Base-by-base conservation (phyloP, 2,888 invertebrate species). In the Piscicola geometra region DNA sequence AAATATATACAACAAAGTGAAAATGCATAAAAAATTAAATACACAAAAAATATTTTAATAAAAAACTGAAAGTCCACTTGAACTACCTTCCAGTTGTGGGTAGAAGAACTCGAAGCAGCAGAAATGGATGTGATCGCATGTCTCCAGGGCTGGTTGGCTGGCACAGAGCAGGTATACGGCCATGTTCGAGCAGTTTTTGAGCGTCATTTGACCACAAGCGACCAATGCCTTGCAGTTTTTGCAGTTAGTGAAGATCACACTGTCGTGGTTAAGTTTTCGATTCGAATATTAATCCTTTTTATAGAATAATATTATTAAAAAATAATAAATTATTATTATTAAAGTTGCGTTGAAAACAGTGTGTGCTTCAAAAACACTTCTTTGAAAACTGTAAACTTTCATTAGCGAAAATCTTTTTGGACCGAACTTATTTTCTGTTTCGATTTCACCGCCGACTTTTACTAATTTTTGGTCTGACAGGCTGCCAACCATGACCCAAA, bases 61-160 rank as follows among this genome's bases (percentile, higher is more conserved):
- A n/a, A n/a, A n/a, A n/a, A n/a, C n/a, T n/a, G n/a, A n/a, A n/a
- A n/a, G n/a, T n/a, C n/a, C n/a, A n/a, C n/a, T n/a, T n/a, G n/a
- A n/a, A n/a, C n/a, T 81, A 88, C 88, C 86, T 82, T 86, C 84
- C 60, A 88, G 81, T 79, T 86, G 84, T 25, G 84, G 83, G 80
- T 89, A 89, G 80, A 81, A 83, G 71, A 86, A 85, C 77, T 86
- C 86, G 79, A 86, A 87, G 80, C 88, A 88, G 41, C 85, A 87
- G 82, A 89, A 87, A 75, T 84, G 84, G 75, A 89, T 84, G n/a
- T 84, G 83, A 15, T 84, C 84, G 2, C 88, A 87, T 0, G 88
- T 86, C 81, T 89, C 89, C 76, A 89, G 88, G 78, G 88, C 88
- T 0, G 89, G 89, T 79, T 88, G 87, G 9, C 89, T 88, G 15